A percentile compares a stretch with the other conserved stretches of the same genome.
phyloP scores from a whole-genome alignment of 2,113 vertebrate species.

The Eurypyga helias region DNA sequence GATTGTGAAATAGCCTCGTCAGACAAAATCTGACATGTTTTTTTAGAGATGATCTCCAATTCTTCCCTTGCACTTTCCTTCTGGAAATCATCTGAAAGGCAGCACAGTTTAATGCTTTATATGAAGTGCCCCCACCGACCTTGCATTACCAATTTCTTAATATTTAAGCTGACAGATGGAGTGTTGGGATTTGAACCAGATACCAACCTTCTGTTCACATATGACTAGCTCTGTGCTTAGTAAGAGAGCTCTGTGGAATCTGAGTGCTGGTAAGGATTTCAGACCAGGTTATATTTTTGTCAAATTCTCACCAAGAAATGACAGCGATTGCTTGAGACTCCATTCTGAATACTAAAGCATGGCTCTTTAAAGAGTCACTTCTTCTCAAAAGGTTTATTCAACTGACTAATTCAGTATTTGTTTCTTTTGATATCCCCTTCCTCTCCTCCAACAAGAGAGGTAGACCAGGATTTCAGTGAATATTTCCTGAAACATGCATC shows the following conservation, averaged over 20 bases:
- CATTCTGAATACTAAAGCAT: neutral
- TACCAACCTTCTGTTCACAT: conserved; percentile 48
- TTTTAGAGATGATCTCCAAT: neutral
- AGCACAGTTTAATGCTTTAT: neutral
- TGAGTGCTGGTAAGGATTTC: neutral
- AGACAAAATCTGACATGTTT: neutral
- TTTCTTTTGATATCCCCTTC: neutral
- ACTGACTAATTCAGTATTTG: neutral
- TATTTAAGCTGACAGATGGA: conserved; percentile 64
- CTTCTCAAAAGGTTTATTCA: neutral
- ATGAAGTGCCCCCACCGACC: neutral
- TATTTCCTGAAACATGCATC: neutral
- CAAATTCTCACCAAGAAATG: neutral
- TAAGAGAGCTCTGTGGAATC: neutral
- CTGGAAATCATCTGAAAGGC: neutral
- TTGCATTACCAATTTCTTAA: conserved; percentile 37
- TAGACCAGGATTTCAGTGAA: neutral
- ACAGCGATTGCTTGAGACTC: neutral
- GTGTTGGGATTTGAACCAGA: conserved; percentile 56
- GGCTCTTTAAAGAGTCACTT: neutral
- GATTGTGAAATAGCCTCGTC: neutral
- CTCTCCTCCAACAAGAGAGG: neutral
- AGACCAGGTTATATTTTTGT: neutral
- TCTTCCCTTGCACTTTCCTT: neutral
- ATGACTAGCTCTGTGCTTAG: neutral